Evolutionary conservation across 2,113 vertebrate species (phyloP), one percentile per base, ranked within the genome.

Genomic region (Entomyzon cyanotis): DNA sequence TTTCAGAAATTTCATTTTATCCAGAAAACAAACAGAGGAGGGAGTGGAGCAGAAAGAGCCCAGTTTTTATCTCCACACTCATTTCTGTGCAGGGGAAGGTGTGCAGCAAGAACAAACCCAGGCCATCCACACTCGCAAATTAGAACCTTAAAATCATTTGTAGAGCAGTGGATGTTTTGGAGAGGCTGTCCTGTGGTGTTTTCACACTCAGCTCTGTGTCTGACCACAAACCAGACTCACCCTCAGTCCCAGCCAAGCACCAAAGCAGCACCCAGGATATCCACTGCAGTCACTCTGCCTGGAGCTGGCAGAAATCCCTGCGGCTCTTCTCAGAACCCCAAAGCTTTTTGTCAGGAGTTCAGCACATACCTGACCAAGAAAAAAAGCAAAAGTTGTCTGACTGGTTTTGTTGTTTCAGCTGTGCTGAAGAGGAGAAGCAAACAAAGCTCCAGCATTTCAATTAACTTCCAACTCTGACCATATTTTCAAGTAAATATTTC

Each of bases 391-490:
- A 85, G 95, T 93, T 47, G 95, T 35, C 93, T 15, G 92, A 95
- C 97, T 80, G 96, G 97, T 98, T 97, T 90, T 95, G 86, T 95
- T 96, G 92, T 96, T 95, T 87, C 95, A 76, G 95, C 97, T 62
- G 83, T 74, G 82, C 94, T 84, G 63, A 42, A 60, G 67, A 18
- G 15, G 62, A 49, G 94, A 78, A 84, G 93, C 91, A 95, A 94
- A 94, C 95, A 93, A 83, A 94, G 78, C 68, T 65, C 84, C 73
- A 92, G 92, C 94, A n/a, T 86, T 95, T 96, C 94, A 83, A 94
- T 90, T 58, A 87, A 62, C 71, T 87, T 69, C 41, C 88, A 41
- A n/a, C 90, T 94, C 68, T 18, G 82, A 65, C 3, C 16, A 78
- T 90, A 86, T 91, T 96, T 96, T 92, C 92, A 77, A 96, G 96